Percentiles rank a stretch among this genome's conserved stretches.
Conservation (phyloP, 2,113 vertebrate species). For the Orycteropus afer region DNA sequence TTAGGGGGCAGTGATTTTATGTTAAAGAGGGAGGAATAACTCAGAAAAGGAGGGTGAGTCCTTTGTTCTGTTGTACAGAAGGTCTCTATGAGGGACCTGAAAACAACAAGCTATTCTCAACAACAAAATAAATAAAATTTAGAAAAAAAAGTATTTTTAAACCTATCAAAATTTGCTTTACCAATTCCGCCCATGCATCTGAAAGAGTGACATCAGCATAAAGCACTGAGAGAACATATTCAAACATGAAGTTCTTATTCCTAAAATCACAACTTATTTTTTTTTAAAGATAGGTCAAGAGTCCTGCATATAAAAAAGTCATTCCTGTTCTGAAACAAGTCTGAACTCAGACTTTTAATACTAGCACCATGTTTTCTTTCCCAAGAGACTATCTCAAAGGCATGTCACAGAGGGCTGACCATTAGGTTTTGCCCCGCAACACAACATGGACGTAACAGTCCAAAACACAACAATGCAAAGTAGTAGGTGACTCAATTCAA, state of each 20-base stretch:
- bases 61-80: too few species aligned
- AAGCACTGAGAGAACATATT: background rate
- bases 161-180: conserved; percentile 11
- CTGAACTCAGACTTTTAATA: conserved; percentile 27
- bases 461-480: background rate
- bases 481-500: conserved; percentile 1
- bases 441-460: background rate
- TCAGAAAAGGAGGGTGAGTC: too few species aligned
- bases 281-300: background rate
- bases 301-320: conserved; percentile 24
- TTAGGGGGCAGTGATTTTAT: too few species aligned
- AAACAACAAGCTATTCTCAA: too few species aligned
- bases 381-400: background rate
- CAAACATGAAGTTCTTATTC: conserved; percentile 23
- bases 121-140: background rate
- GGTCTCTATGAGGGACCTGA: too few species aligned
- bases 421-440: background rate
- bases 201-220: background rate
- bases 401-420: background rate
- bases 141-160: background rate
- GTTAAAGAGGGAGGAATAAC: too few species aligned
- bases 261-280: background rate
- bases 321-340: background rate
- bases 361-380: background rate
- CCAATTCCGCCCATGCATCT: background rate